Base-by-base conservation (phyloP, 2,113 vertebrate species). In the Cariama cristata region DNA sequence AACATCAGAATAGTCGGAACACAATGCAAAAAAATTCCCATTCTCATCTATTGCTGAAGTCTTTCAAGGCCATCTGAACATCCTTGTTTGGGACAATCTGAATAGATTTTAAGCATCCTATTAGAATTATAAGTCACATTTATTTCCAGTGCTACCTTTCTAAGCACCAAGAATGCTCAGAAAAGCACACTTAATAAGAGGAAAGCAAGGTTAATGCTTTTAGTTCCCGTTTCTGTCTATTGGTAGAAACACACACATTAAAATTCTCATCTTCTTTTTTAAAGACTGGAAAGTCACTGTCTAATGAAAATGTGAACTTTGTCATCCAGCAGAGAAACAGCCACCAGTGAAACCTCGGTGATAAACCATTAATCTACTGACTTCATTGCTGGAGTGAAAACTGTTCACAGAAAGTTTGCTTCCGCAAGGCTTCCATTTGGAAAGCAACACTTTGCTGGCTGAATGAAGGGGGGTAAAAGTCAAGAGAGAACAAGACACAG, bases 21-120 rank as follows among this genome's bases (percentile, higher is more conserved):
- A 95, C 89, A 96, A 94, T 93, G 76, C 60, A 24, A 87, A 93
- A 89, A 95, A 79, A 35, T 79, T 82, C 49, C 77, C 82, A 21
- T 87, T 94, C 86, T 92, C 33, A 8, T 58, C 56, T 79, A 26
- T 49, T 81, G 38, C 52, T 64, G 12, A 71, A 93, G 24, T 23
- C 77, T 89, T 96, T 91, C 84, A 93, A 40, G 80, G 64, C 44
- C 69, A 75, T 92, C 67, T 88, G 90, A 94, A 74, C 18, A 77
- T 52, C 45, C 28, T 96, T 62, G 8, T 79, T 93, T 68, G 30
- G 62, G 38, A 73, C 53, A 79, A 79, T 84, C 52, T 79, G 71
- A 87, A 75, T 38, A 84, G 73, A 79, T 60, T 88, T 63, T 71
- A 72, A 91, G 55, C 58, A 79, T 75, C 19, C 23, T 59, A 35